Base-by-base conservation (phyloP, 2,888 invertebrate species). In the Drosophila macrospina region DNA sequence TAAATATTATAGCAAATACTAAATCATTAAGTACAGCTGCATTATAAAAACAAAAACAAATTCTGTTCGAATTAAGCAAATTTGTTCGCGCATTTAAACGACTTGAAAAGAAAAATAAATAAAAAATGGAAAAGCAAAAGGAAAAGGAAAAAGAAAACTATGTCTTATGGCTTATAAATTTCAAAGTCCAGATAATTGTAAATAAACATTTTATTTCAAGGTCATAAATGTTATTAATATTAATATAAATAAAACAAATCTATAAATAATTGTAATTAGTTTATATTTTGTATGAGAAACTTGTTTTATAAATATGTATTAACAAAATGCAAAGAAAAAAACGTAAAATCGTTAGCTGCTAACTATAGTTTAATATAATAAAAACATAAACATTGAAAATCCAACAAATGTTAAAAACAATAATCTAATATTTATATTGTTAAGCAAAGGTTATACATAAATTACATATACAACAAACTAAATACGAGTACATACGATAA, bases 211-310 rank as follows among this genome's bases (percentile, higher is more conserved):
- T 84, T 26, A 69, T 80, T 79, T 73, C 57, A 75, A 60, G 52
- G 67, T 70, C 20, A 72, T 76, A 41, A 61, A 64, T 47, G 69
- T 78, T 84, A 81, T 78, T 69, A 69, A 71, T 51, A 63, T 57
- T 66, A 54, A 64, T 32, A 62, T 37, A 65, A 47, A 55, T 28
- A 42, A 13, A 52, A 55, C 13, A 36, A 39, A 51, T 47, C 62
- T 68, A 70, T 62, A 69, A 73, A 73, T 76, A 84, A 69, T 81
- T 88, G 79, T 86, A 84, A 88, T 86, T 88, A 86, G 87, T 86
- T 80, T 76, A 70, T 80, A 76, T 74, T 87, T 86, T 89, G 74
- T 87, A 87, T 79, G 69, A 68, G 45, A 60, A 64, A 71, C 71
- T 81, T 76, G 72, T 86, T 86, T 86, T 78, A 73, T 86, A 84